These are phyloP conservation scores for Pachymerium ferrugineum DNA, from an alignment of 2,888 invertebrate species.

Conservation along the genomic window DNA sequence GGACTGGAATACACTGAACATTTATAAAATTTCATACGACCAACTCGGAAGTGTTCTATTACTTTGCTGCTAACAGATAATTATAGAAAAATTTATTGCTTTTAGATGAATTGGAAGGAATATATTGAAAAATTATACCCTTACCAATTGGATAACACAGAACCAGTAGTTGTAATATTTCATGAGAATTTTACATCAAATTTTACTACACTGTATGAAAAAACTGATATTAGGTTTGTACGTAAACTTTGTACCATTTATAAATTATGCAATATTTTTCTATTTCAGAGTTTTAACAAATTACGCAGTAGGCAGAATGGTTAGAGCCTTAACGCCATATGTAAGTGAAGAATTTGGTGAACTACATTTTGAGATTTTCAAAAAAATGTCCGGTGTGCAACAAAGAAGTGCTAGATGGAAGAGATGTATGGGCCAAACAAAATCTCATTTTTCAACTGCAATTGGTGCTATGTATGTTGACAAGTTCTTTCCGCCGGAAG, in stretches of 20 bases:
- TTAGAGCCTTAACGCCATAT: background rate
- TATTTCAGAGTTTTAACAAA: background rate
- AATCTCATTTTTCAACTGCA: conserved; percentile 41
- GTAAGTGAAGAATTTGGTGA: conserved; percentile 13
- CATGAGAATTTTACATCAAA: background rate
- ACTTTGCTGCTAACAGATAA: too few relatives aligned
- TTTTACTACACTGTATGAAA: background rate
- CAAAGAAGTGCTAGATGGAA: background rate
- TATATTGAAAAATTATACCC: background rate
- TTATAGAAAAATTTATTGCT: background rate
- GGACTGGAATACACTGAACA: too few relatives aligned
- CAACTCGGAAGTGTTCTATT: too few relatives aligned
- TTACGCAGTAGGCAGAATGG: background rate
- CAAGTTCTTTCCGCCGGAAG: conserved; percentile 77
- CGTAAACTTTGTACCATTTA: background rate
- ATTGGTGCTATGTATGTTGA: conserved; percentile 76
- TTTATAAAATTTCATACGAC: too few relatives aligned
- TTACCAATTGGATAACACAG: background rate
- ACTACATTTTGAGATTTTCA: background rate
- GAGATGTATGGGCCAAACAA: background rate
- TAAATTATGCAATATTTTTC: background rate
- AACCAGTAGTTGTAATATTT: background rate
- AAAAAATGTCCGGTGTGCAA: background rate
- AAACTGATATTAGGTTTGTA: background rate
- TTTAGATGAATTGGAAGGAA: conserved; percentile 17